Evolutionary conservation across 2,797 vertebrate genomes (phyloP), one percentile per base, ranked within the genome.

Genomic region (Nyctalus aviator): DNA sequence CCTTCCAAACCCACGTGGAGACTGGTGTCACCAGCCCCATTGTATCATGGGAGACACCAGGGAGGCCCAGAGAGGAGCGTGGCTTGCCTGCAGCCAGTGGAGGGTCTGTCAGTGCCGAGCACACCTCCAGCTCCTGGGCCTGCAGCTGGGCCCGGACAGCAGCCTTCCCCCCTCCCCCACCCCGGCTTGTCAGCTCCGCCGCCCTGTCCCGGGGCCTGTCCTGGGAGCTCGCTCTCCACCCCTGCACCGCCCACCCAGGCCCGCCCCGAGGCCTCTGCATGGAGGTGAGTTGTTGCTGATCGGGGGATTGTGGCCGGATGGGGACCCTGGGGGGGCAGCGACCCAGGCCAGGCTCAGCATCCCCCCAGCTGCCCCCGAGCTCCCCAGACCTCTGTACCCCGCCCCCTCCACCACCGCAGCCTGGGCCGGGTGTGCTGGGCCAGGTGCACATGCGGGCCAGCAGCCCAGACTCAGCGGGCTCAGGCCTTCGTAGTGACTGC

Each of bases 401-500:
- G 25, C 11, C 66, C 30, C 64, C 46, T 18, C 15, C 9, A 15
- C 10, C 9, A 37, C 11, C 71, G 30, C 64, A 41, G 90, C 68
- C 50, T 2, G 27, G 78, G 37, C 50, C 10, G 1, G 6, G 32
- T 0, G 0, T 6, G 6, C 27, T 4, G 32, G 53, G 21, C 44
- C 6, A 27, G 17, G 50, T 44, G 6, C 44, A 69, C 66, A 18
- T 20, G 50, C 55, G 55, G 71, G 35, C 78, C 81, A 77, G 46
- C 20, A 32, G n/a, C 48, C 55, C 55, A 8, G 83, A 57, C 73
- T 55, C 25, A 21, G 44, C 53, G 4, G 8, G 20, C 82, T 82
- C 78, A 2, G 72, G 44, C 79, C 81, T 55, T 59, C 10, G 30
- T 44, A 15, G 14, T 15, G 68, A 77, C 72, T 69, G 59, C 62